Conservation (phyloP, 2,113 vertebrate species). For the Ardeotis arabs region DNA sequence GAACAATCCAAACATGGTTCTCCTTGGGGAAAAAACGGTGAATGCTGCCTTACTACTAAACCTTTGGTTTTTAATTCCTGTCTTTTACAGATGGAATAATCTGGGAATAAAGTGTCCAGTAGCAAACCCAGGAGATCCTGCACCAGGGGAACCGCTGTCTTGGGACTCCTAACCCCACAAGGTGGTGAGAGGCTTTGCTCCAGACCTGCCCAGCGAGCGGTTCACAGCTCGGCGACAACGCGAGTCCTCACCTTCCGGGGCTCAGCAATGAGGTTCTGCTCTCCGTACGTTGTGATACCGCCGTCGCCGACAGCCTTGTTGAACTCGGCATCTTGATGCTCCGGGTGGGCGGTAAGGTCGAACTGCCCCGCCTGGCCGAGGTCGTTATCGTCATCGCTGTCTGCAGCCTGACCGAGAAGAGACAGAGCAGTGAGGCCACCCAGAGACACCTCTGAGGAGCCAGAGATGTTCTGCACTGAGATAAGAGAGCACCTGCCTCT, state of each 20-base stretch:
- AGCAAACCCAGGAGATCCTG: neutral
- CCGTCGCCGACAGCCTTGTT: rapidly evolving
- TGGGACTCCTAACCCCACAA: neutral
- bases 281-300: slow-evolving; percentile 75
- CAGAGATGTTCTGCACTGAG: neutral
- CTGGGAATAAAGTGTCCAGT: neutral
- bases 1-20: neutral
- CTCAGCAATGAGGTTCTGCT: slow-evolving; percentile 86
- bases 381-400: slow-evolving; percentile 79
- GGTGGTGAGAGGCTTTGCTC: neutral
- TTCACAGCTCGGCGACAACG: neutral
- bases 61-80: neutral
- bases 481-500: neutral
- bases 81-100: neutral
- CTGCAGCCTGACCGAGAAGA: slow-evolving; percentile 72
- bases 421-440: neutral
- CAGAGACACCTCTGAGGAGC: neutral
- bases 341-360: slow-evolving; percentile 43
- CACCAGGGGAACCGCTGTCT: neutral
- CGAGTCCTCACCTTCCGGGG: slow-evolving; percentile 82
- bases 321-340: neutral
- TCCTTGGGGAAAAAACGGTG: neutral
- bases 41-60: neutral
- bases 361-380: slow-evolving; percentile 24
- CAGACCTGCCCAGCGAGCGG: neutral